phyloP scores from a whole-genome alignment of 2,113 vertebrate species.

The Syrmaticus mikado region DNA sequence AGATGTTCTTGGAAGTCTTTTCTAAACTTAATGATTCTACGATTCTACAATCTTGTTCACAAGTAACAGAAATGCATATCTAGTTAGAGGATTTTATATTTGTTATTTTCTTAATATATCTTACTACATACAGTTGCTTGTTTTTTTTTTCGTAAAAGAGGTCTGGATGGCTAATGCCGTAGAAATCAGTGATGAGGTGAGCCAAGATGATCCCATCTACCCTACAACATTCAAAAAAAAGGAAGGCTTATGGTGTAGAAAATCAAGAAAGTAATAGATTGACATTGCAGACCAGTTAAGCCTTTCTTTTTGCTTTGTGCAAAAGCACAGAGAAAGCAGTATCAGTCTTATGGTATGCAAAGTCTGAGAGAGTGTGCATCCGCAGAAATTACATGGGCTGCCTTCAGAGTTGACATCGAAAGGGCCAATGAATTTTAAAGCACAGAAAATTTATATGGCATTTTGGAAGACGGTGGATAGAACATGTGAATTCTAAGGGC shows the following conservation, averaged over 20 bases:
- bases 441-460: background rate
- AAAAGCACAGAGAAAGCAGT: background rate
- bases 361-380: background rate
- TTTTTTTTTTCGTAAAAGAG: background rate
- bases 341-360: accelerated
- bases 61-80: background rate
- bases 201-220: background rate
- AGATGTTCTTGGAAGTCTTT: too few species aligned
- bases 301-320: background rate
- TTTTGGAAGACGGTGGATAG: background rate
- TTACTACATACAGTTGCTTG: background rate
- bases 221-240: background rate
- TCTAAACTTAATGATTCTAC: too few species aligned
- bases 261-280: background rate
- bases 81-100: background rate
- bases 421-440: background rate
- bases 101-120: background rate
- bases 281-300: background rate
- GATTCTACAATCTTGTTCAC: background rate
- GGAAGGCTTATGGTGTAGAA: background rate
- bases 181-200: background rate
- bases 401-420: background rate
- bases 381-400: background rate
- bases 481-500: background rate
- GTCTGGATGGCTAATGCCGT: background rate